Evolutionary conservation across 2,797 vertebrate species (phyloP).

Genomic region (Oreochromis grahami): DNA sequence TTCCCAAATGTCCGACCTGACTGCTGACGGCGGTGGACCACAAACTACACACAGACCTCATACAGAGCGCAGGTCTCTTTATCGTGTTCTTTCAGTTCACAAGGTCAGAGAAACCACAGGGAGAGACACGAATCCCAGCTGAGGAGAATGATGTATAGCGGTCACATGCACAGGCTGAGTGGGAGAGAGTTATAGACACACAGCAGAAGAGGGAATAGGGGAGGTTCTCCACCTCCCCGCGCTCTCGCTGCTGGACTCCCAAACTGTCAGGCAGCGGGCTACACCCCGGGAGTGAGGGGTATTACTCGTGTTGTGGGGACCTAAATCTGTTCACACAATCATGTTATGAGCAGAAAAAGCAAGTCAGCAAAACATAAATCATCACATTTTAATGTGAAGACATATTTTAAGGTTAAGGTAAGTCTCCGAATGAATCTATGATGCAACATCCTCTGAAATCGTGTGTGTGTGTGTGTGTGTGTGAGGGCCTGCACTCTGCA

Average conservation of each 20-base stretch:
- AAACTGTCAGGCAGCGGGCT: not conserved
- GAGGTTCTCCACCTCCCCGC: not conserved
- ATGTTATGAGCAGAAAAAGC: not conserved
- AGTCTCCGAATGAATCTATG: not conserved
- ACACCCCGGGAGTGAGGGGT: not conserved
- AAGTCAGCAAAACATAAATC: not conserved
- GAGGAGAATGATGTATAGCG: not conserved
- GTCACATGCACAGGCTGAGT: not conserved
- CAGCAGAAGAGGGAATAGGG: not conserved
- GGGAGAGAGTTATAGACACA: not conserved
- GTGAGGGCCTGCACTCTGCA: not conserved
- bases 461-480: not conserved
- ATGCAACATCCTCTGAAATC: not conserved
- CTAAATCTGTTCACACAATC: not conserved
- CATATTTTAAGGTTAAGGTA: not conserved
- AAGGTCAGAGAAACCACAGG: not conserved
- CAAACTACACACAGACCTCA: not conserved
- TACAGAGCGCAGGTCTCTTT: not conserved
- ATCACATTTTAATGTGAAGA: not conserved
- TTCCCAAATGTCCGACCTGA: not conserved
- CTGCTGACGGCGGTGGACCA: accelerated
- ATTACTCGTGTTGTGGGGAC: not conserved
- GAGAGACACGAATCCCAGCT: not conserved
- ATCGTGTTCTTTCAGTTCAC: not conserved
- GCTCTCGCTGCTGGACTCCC: not conserved